phyloP scores from a whole-genome alignment of 1,140 invertebrate species.

The Solenopsis invicta region DNA sequence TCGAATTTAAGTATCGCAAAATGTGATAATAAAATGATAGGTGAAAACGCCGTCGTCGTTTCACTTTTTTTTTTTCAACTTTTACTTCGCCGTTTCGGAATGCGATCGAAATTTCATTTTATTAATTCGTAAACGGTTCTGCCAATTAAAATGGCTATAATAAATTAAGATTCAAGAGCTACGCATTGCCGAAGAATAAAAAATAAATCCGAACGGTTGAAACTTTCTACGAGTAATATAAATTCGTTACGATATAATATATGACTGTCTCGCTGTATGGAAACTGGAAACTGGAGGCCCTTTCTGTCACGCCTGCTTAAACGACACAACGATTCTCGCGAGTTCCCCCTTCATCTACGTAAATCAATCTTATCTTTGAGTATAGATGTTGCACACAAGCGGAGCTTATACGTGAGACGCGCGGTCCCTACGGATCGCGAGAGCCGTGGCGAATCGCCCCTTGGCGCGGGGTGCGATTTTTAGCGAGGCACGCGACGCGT shows the following conservation, averaged over 20 bases:
- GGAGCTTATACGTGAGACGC: slow-evolving; percentile 17
- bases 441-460: slow-evolving; percentile 70
- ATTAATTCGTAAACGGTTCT: not conserved
- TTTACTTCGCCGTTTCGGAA: slow-evolving; percentile 4
- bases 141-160: not conserved
- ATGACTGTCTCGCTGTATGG: not conserved
- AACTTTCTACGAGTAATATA: slow-evolving; percentile 3
- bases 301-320: slow-evolving; percentile 59
- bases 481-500: slow-evolving; percentile 70
- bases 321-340: slow-evolving; percentile 22
- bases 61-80: slow-evolving; percentile 27
- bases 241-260: not conserved
- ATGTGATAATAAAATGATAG: slow-evolving; percentile 1
- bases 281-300: slow-evolving; percentile 33
- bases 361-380: slow-evolving; percentile 51
- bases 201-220: not conserved
- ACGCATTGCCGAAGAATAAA: not conserved
- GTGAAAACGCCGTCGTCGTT: slow-evolving; percentile 27
- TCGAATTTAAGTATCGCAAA: slow-evolving; percentile 3
- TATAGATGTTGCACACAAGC: slow-evolving; percentile 21
- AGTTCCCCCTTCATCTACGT: slow-evolving; percentile 29
- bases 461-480: slow-evolving; percentile 58
- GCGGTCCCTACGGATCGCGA: slow-evolving; percentile 49
- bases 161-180: not conserved
- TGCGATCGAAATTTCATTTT: not conserved